These are phyloP conservation scores for Bedellia somnulentella DNA, from an alignment of 2,888 invertebrate species.

Conservation along the genomic window DNA sequence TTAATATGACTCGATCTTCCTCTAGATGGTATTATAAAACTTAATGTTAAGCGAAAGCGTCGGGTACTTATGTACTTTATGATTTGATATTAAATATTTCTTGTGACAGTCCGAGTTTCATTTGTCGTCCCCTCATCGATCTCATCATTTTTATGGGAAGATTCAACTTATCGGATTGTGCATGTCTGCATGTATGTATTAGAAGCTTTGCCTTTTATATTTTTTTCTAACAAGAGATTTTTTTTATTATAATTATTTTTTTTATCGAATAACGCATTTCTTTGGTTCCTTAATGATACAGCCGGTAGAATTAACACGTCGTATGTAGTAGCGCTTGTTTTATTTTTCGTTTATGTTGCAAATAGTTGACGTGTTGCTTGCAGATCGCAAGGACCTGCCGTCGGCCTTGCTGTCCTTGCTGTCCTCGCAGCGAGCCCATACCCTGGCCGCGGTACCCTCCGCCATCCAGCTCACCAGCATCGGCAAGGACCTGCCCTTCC, in stretches of 20 bases:
- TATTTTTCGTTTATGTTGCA: slow-evolving; percentile 39
- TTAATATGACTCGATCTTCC: slow-evolving; percentile 42
- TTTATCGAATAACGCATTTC: slow-evolving; percentile 50
- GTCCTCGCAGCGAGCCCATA: slow-evolving; percentile 27
- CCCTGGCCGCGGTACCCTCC: slow-evolving; percentile 8
- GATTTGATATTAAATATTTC: slow-evolving; percentile 43
- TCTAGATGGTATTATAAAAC: slow-evolving; percentile 33
- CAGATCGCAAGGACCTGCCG: slow-evolving; percentile 50
- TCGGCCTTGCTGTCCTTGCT: slow-evolving; percentile 50
- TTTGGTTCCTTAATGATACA: slow-evolving; percentile 61
- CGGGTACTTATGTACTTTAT: slow-evolving; percentile 35
- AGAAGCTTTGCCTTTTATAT: slow-evolving; percentile 55
- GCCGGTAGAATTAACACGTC: slow-evolving; percentile 58
- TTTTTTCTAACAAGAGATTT: slow-evolving; percentile 52
- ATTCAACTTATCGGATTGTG: slow-evolving; percentile 47
- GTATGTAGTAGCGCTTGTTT: slow-evolving; percentile 43
- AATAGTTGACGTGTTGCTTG: slow-evolving; percentile 32
- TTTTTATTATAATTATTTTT: slow-evolving; percentile 23
- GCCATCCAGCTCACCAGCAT: slow-evolving; percentile 12
- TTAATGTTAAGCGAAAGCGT: slow-evolving; percentile 38
- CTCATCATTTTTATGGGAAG: slow-evolving; percentile 46
- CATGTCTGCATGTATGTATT: slow-evolving; percentile 60
- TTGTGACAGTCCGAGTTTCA: too few relatives aligned
- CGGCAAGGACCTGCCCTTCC: slow-evolving; percentile 15
- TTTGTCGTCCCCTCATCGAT: slow-evolving; percentile 12